Conservation (phyloP, 1,140 invertebrate genomes). For the Drosophila mojavensis region DNA sequence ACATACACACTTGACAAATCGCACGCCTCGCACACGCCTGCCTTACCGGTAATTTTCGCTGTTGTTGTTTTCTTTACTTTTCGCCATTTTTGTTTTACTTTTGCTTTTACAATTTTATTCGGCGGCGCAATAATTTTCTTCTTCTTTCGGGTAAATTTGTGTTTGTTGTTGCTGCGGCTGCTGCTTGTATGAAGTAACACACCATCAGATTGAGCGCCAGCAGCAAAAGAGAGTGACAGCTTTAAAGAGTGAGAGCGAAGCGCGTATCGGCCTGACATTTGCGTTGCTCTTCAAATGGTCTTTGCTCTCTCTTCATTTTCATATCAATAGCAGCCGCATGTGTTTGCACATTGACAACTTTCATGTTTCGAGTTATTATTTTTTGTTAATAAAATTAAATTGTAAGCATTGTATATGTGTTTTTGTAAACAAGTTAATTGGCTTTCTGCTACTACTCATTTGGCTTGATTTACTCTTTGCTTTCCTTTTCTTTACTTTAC, state of each 20-base stretch:
- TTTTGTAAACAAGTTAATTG: constrained; percentile 23
- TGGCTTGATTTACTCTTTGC: neutral
- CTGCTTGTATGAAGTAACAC: constrained; percentile 68
- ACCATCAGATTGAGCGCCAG: constrained; percentile 25
- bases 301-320: neutral
- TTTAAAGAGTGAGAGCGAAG: neutral
- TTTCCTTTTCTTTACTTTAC: neutral
- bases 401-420: neutral
- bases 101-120: constrained; percentile 78
- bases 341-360: constrained; percentile 20
- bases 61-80: constrained; percentile 31
- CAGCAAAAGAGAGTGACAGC: neutral
- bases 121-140: constrained; percentile 81
- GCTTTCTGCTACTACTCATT: constrained; percentile 8
- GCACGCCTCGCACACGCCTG: neutral
- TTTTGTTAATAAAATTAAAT: constrained; percentile 38
- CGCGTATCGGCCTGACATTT: neutral
- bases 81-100: constrained; percentile 78
- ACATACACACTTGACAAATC: neutral
- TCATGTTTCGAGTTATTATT: constrained; percentile 8
- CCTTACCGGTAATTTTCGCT: constrained; percentile 27
- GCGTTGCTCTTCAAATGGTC: constrained; percentile 7
- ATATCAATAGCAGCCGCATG: constrained; percentile 21
- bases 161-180: constrained; percentile 43
- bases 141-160: constrained; percentile 56